phyloP scores from a whole-genome alignment of 1,140 invertebrate species.

The Branchinecta lindahli region DNA sequence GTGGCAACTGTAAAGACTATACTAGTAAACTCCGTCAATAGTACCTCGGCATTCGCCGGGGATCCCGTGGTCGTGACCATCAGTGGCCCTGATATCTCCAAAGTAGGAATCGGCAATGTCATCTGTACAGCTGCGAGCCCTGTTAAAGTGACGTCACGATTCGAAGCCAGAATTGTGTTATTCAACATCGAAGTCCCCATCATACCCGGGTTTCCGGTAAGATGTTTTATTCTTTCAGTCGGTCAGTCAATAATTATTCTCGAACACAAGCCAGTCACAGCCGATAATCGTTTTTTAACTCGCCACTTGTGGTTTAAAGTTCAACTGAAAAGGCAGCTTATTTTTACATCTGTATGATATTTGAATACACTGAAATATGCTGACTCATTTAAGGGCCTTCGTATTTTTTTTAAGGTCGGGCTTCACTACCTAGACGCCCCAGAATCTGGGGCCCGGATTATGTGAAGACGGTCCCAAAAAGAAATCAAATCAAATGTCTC shows the following conservation, averaged over 20 bases:
- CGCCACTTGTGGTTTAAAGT: too few relatives aligned
- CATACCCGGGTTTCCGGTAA: slow-evolving; percentile 69
- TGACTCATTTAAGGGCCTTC: too few relatives aligned
- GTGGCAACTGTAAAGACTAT: slow-evolving; percentile 5
- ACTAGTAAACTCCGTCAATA: slow-evolving; percentile 28
- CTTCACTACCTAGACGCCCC: too few relatives aligned
- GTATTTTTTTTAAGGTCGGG: too few relatives aligned
- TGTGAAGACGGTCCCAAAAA: too few relatives aligned
- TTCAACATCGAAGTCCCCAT: slow-evolving; percentile 85
- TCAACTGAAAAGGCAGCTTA: too few relatives aligned
- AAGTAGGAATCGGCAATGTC: slow-evolving; percentile 67
- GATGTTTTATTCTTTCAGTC: slow-evolving; percentile 24
- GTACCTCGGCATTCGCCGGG: slow-evolving; percentile 71
- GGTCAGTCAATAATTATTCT: not conserved
- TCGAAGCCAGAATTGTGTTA: slow-evolving; percentile 80
- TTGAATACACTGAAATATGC: too few relatives aligned
- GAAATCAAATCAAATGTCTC: too few relatives aligned
- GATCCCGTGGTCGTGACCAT: slow-evolving; percentile 74
- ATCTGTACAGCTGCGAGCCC: slow-evolving; percentile 64
- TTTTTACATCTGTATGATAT: too few relatives aligned
- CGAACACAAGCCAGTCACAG: too few relatives aligned
- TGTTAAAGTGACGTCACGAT: slow-evolving; percentile 56
- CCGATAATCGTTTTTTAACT: too few relatives aligned
- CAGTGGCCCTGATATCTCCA: slow-evolving; percentile 57
- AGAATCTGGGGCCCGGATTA: too few relatives aligned